These are phyloP conservation scores for Leucoraja erinaceus DNA, from an alignment of 2,113 vertebrate species.

Conservation along the genomic window DNA sequence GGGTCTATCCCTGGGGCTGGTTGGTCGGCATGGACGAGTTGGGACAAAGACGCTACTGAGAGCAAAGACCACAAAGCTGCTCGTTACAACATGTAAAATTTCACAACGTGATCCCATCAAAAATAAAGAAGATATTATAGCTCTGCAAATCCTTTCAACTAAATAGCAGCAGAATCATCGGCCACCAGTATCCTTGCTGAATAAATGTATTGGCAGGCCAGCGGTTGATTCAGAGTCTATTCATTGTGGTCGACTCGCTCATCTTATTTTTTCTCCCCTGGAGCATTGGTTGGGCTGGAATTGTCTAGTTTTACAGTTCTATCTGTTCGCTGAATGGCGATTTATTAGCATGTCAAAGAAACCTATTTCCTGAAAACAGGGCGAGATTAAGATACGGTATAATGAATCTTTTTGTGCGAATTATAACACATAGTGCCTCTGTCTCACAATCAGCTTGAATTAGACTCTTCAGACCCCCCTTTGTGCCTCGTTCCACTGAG, in stretches of 20 bases:
- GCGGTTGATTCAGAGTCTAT: conserved; percentile 30
- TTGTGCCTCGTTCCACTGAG: conserved; percentile 10
- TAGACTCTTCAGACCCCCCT: neutral
- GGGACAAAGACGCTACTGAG: neutral
- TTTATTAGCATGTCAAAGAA: conserved; percentile 36
- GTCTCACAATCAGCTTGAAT: conserved; percentile 19
- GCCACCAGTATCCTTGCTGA: neutral
- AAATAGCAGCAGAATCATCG: neutral
- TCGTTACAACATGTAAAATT: neutral
- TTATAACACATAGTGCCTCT: conserved; percentile 11
- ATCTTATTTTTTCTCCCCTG: neutral
- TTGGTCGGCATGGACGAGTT: too few species aligned
- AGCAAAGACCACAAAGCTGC: neutral
- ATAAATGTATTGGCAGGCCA: conserved; percentile 11
- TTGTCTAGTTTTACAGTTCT: neutral
- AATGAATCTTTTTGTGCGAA: conserved; percentile 36
- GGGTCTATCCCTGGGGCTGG: too few species aligned
- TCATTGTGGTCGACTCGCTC: neutral
- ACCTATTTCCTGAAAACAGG: conserved; percentile 17
- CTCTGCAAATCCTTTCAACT: neutral
- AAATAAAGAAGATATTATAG: conserved; percentile 18
- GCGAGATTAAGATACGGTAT: neutral
- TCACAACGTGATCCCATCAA: neutral
- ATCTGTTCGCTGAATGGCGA: conserved; percentile 21
- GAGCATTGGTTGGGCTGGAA: neutral